Base-by-base conservation (phyloP, 2,113 vertebrate genomes). In the Erythrocercus mccallii region DNA sequence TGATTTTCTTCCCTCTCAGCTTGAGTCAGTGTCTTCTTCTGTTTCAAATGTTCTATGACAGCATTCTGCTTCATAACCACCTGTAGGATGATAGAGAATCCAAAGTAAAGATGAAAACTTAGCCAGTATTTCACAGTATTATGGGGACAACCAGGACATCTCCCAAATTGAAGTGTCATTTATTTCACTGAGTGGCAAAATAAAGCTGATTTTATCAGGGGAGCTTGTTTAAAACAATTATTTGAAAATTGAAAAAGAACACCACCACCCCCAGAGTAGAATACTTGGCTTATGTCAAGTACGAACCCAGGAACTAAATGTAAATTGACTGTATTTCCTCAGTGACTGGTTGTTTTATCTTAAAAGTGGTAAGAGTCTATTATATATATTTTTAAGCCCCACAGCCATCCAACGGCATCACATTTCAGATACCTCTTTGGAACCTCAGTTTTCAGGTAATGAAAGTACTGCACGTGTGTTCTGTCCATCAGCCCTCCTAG, bases 1-100 rank as follows among this genome's bases (percentile, higher is more conserved):
- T 99, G 99, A 97, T 99, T 99, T 97, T 99, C 99, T 95, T 99
- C 99, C 80, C 99, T 97, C 94, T 99, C 99, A 37, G 98, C 98
- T 84, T 99, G 99, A 92, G 99, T 99, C 98, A 99, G 94, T 22
- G 97, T 98, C 96, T 99, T 99, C 98, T 98, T 99, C 97, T 99
- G 99, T 84, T 99, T 99, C 97, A 99, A 97, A 96, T 99, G 99
- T 74, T 99, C 99, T 93, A 99, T 98, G 77, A 99, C 97, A 69
- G 98, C 97, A 85, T 99, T 99, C 95, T 99, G 99, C 95, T 99
- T 99, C 98, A 98, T 98, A 61, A 98, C 97, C 96, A 98, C 98
- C 99, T 99, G 96, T 14, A 96, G 91, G 68, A 96, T 58, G 95
- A 95, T 53, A 94, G 7, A 95, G 91, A 97, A 97, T 61, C 56